phyloP scores from a whole-genome alignment of 2,888 invertebrate species.

The Aphidius colemani region DNA sequence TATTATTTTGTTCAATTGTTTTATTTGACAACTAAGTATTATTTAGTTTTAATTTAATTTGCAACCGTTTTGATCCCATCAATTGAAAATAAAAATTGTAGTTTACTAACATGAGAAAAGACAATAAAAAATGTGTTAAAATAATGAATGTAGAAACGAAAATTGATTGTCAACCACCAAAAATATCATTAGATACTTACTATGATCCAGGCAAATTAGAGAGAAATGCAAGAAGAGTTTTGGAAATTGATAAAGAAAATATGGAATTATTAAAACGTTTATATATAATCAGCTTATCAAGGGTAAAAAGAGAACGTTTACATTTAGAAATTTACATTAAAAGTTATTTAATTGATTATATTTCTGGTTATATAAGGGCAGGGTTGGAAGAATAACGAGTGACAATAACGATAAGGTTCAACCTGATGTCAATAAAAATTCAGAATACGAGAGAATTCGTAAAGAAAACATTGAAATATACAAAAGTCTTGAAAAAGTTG shows the following conservation, averaged over 20 bases:
- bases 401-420: too few species aligned
- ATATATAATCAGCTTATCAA: constrained; percentile 66
- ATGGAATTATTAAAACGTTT: constrained; percentile 66
- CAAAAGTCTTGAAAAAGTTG: not conserved
- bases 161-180: constrained; percentile 64
- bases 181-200: constrained; percentile 63
- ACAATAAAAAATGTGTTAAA: constrained; percentile 17
- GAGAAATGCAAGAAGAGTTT: constrained; percentile 57
- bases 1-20: too few species aligned
- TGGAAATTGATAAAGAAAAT: constrained; percentile 63
- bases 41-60: not conserved
- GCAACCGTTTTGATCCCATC: not conserved
- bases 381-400: constrained; percentile 35
- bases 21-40: too few species aligned
- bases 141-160: constrained; percentile 33
- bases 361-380: constrained; percentile 38
- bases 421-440: too few species aligned
- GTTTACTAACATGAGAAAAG: not conserved
- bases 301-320: constrained; percentile 56
- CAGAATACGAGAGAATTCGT: not conserved
- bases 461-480: not conserved
- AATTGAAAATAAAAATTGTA: not conserved
- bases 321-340: constrained; percentile 9
- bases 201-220: constrained; percentile 59
- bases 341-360: not conserved